These are phyloP conservation scores for Typhlichthys subterraneus DNA, from an alignment of 2,797 vertebrate genomes.

Conservation along the genomic window DNA sequence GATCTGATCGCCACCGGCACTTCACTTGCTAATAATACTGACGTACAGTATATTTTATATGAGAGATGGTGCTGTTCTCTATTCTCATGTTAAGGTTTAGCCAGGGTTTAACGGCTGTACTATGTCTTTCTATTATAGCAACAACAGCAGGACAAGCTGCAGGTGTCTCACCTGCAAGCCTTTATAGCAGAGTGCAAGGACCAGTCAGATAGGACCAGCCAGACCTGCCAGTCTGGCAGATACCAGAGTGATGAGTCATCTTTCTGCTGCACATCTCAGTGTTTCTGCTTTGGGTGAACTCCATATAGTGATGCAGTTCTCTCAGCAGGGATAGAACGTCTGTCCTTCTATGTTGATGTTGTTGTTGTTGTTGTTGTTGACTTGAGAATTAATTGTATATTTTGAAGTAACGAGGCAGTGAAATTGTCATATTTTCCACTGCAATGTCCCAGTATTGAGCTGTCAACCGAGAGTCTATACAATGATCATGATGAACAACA, in stretches of 20 bases:
- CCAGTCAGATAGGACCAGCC: constrained; percentile 83
- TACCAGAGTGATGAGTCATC: constrained; percentile 76
- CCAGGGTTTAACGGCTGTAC: background rate
- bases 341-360: background rate
- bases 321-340: background rate
- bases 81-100: too few species aligned
- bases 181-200: constrained; percentile 89
- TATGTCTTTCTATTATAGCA: constrained; percentile 69
- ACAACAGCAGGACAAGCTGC: constrained; percentile 83
- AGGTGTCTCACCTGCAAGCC: constrained; percentile 81
- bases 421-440: background rate
- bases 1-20: background rate
- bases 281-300: constrained; percentile 64
- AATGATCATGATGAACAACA: too few species aligned
- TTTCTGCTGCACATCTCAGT: constrained; percentile 43
- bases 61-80: too few species aligned
- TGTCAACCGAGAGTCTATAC: too few species aligned
- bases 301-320: background rate
- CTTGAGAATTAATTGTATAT: background rate
- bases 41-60: too few species aligned
- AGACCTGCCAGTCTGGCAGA: constrained; percentile 73
- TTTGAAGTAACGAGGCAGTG: background rate
- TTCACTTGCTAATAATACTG: background rate
- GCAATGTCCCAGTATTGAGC: too few species aligned
- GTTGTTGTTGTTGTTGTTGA: too few species aligned